Percentiles rank a stretch among this genome's conserved stretches.
These are phyloP conservation scores for Stegastes partitus DNA, from an alignment of 2,113 vertebrate genomes.

Conservation along the genomic window DNA sequence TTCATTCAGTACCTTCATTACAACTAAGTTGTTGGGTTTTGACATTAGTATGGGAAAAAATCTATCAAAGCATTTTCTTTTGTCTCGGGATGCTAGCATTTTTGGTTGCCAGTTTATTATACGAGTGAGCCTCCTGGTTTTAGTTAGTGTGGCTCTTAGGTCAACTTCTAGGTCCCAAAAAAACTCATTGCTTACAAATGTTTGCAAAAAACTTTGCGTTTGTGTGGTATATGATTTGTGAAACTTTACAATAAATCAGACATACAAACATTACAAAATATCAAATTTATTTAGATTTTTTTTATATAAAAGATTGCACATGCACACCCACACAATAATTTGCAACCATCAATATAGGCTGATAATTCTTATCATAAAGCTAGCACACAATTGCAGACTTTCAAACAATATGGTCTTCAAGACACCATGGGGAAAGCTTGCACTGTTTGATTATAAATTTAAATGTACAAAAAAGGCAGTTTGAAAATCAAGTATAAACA, in stretches of 20 bases:
- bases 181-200: not conserved
- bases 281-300: constrained; percentile 93
- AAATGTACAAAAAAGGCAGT: constrained; percentile 99
- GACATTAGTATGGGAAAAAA: no score
- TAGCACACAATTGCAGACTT: constrained; percentile 90
- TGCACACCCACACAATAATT: constrained; percentile 95
- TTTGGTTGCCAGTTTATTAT: no score
- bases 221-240: not conserved
- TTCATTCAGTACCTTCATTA: no score
- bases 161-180: no score
- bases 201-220: constrained; percentile 43
- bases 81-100: no score
- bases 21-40: no score
- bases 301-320: constrained; percentile 92
- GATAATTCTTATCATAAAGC: constrained; percentile 86
- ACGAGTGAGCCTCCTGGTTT: no score
- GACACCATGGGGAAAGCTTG: constrained; percentile 95
- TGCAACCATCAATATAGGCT: constrained; percentile 91
- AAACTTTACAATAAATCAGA: constrained; percentile 20
- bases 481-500: constrained; percentile 99
- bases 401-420: constrained; percentile 92
- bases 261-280: constrained; percentile 90
- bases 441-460: constrained; percentile 89
- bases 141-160: no score
- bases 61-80: no score